Evolutionary conservation across 2,797 vertebrate species (phyloP).

Genomic region (Anisognathus igniventris): DNA sequence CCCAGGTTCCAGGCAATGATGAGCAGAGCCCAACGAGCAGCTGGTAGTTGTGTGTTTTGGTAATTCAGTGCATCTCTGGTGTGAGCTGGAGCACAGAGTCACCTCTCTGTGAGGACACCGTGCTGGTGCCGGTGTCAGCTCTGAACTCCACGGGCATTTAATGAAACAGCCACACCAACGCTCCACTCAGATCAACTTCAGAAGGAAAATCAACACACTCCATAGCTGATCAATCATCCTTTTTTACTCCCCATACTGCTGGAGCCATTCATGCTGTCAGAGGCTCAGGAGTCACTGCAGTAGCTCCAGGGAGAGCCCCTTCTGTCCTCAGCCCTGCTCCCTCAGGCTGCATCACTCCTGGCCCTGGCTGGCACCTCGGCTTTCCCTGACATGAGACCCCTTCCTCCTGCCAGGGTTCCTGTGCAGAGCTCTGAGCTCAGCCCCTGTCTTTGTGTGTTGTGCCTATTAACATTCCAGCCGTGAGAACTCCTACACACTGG

Average conservation of each 20-base stretch:
- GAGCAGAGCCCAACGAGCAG: background rate
- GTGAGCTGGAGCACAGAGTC: background rate
- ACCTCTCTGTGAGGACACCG: background rate
- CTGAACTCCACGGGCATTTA: background rate
- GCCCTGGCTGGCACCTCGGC: background rate
- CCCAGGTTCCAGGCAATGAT: background rate
- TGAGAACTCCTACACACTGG: conserved; percentile 42
- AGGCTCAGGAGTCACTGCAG: background rate
- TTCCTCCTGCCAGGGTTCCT: background rate
- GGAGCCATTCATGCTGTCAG: background rate
- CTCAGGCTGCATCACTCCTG: background rate
- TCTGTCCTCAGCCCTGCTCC: background rate
- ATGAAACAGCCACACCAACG: background rate
- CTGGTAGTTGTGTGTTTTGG: background rate
- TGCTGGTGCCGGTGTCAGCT: background rate
- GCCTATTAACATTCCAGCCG: conserved; percentile 48
- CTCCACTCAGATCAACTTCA: background rate
- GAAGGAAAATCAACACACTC: background rate
- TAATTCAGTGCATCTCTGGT: background rate
- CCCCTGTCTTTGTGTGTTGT: conserved; percentile 14
- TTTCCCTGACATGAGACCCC: background rate
- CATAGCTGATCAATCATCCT: background rate
- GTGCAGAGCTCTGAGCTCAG: background rate
- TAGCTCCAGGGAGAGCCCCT: background rate
- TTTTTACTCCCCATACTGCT: background rate